Base-by-base conservation (phyloP, 2,888 invertebrate genomes). In the Lasioglossum leucozonium region DNA sequence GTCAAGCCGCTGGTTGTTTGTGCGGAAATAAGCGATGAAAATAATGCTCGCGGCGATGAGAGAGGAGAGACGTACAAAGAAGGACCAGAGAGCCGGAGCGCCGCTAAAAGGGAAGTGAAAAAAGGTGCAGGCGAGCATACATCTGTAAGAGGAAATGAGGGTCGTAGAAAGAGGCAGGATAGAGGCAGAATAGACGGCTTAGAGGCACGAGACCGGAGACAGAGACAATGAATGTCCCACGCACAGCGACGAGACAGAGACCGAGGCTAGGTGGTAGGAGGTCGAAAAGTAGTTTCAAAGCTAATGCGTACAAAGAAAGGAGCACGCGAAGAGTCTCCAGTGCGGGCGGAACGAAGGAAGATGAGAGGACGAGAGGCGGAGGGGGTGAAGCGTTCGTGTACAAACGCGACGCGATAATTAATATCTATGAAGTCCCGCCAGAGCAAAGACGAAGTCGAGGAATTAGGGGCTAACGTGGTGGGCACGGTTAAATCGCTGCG, bases 21-120 rank as follows among this genome's bases (percentile, higher is more conserved):
- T 85, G 86, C 89, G 89, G 80, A 90, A 91, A 92, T 91, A 92
- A 92, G 90, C 92, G 91, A 91, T 88, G 88, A 86, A 87, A 88
- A 92, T 91, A 92, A 92, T 91, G 91, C 89, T 87, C 71, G 84
- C 85, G 91, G 89, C 86, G 89, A 87, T 88, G 88, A 84, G 82
- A 86, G 88, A 84, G 82, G 86, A 87, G 89, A 87, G 88, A 89
- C 87, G 89, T 77, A 86, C 87, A 89, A 90, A 91, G 91, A 89
- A 88, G 88, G 80, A 75, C 82, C 78, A 37, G 40, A 37, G 40
- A 34, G 76, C 76, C 67, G 10, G 6, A 77, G 84, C 73, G 75
- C 85, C 81, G 82, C 40, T 67, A 82, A 79, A 82, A 81, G 55
- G 77, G 78, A 67, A 72, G 79, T 58, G 79, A 82, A 77, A 87